Evolutionary conservation across 2,113 vertebrate genomes (phyloP), one percentile per base, ranked within the genome.

Genomic region (Aspidoscelis tigris): DNA sequence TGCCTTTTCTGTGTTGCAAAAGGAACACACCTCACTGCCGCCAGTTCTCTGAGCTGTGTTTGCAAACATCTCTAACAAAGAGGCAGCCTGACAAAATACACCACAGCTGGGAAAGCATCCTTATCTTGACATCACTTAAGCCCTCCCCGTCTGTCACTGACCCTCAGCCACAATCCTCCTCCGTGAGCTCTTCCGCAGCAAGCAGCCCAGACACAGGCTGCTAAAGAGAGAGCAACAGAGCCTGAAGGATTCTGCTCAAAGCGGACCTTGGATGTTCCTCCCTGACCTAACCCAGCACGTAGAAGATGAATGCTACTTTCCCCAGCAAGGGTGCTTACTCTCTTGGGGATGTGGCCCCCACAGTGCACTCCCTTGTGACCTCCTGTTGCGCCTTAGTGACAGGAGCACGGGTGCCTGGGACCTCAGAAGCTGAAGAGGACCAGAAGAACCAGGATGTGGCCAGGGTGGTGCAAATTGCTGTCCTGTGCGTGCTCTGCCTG

Each of bases 401-500:
- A 2, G 55, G 82, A 79, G 47, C 87, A 33, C 96, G 96, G 70
- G 83, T 66, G 7, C 50, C 88, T 21, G 93, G 94, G 43, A 90
- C 94, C 1, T 91, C 93, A 88, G 95, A 93, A 9, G 84, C 95
- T 1, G 93, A 94, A 41, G 93, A 94, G 68, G 97, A 97, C 72
- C 96, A 97, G 92, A 94, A 96, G 78, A 97, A 96, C 90, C 94
- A 97, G 12, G 96, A 96, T 83, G 93, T 96, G 87, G 96, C 95
- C 41, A 88, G 93, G 58, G 94, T 94, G 0, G 94, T 97, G 50
- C 98, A 97, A 93, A 97, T 98, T 0, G 96, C 95, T 0, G 95
- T 98, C 85, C 97, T 98, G 92, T 97, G 98, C 53, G 98, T 99
- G 9, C 92, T 99, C 39, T 97, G 97, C 26, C 96, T 99, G 83